A percentile compares a stretch with the other conserved stretches of the same genome.
phyloP scores from a whole-genome alignment of 2,797 vertebrate genomes.

The Pampus argenteus region DNA sequence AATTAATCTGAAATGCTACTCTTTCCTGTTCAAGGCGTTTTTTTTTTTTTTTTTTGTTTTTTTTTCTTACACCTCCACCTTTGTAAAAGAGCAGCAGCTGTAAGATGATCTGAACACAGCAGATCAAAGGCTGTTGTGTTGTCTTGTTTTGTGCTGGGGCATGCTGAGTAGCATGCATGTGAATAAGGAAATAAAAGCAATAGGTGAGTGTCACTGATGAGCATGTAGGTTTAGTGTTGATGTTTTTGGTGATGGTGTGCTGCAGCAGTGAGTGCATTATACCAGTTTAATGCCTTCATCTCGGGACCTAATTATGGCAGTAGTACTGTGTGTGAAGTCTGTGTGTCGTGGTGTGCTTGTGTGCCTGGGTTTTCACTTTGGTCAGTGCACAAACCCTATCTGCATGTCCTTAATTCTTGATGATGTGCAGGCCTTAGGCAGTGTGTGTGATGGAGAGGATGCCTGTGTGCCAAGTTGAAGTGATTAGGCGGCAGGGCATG shows the following conservation, averaged over 20 bases:
- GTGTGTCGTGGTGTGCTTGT: slow-evolving; percentile 53
- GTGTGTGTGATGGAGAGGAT: slow-evolving; percentile 84
- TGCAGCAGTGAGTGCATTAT: slow-evolving; percentile 73
- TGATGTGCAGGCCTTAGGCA: slow-evolving; percentile 87
- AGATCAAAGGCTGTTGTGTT: slow-evolving; percentile 74
- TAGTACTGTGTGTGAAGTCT: slow-evolving; percentile 57
- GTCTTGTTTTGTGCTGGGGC: slow-evolving; percentile 55
- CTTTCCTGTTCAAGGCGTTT: slow-evolving; percentile 33
- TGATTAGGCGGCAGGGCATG: slow-evolving; percentile 68
- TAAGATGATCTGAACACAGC: slow-evolving; percentile 67
- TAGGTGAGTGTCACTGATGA: slow-evolving; percentile 52
- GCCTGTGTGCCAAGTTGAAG: slow-evolving; percentile 81
- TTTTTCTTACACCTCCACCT: slow-evolving; percentile 14
- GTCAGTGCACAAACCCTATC: slow-evolving; percentile 84
- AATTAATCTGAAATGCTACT: slow-evolving; percentile 34
- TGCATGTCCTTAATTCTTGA: slow-evolving; percentile 88
- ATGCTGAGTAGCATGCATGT: slow-evolving; percentile 29
- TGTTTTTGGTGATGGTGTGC: slow-evolving; percentile 65
- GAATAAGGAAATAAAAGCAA: slow-evolving; percentile 62
- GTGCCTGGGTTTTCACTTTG: slow-evolving; percentile 79
- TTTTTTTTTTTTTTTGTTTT: slow-evolving; percentile 13
- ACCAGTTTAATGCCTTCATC: slow-evolving; percentile 82
- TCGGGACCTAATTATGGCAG: slow-evolving; percentile 81
- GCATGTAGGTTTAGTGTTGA: slow-evolving; percentile 54
- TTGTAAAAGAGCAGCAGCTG: slow-evolving; percentile 45